Base-by-base conservation (phyloP, 2,797 vertebrate species). In the Huso huso region DNA sequence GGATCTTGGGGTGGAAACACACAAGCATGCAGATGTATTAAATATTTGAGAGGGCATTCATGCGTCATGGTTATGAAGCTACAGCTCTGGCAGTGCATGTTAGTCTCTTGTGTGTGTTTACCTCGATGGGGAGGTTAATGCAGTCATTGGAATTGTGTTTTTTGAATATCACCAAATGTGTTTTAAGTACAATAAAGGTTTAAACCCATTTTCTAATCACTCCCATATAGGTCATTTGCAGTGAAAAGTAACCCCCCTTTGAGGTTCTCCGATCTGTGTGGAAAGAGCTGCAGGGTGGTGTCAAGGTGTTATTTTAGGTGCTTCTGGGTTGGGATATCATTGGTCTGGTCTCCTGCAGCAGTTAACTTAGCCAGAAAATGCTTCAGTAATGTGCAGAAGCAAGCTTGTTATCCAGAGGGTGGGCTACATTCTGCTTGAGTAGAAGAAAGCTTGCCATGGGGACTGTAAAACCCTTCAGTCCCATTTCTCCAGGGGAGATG, bases 1-100 rank as follows among this genome's bases (percentile, higher is more conserved):
- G 66, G 62, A 67, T n/a, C 69, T 23, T 53, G 50, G 62, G 57
- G 49, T 67, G 62, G 62, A 67, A 64, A 64, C 63, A 71, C 69
- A 70, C 66, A 37, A 37, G 23, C 23, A 37, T 37, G 4, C 2
- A 37, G 23, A 37, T 37, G 2, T 37, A 37, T 37, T 37, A 37
- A 37, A 37, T 37, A 37, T 37, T 37, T 37, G 23, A 37, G 23
- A 37, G 23, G 23, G 23, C 4, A 37, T 37, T 37, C 23, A 3
- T 37, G 23, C 4, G 23, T 18, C 15, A 18, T 37, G 23, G 23
- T 37, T 37, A 37, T 37, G 23, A 37, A 37, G 4, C 23, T 18
- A 18, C 15, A 18, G 15, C 15, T 18, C 15, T 18, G 15, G 15
- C 15, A 18, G 1, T 18, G 15, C 15, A 18, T 37, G 23, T 37